Conservation (phyloP, 2,113 vertebrate genomes). For the Pandion haliaetus region DNA sequence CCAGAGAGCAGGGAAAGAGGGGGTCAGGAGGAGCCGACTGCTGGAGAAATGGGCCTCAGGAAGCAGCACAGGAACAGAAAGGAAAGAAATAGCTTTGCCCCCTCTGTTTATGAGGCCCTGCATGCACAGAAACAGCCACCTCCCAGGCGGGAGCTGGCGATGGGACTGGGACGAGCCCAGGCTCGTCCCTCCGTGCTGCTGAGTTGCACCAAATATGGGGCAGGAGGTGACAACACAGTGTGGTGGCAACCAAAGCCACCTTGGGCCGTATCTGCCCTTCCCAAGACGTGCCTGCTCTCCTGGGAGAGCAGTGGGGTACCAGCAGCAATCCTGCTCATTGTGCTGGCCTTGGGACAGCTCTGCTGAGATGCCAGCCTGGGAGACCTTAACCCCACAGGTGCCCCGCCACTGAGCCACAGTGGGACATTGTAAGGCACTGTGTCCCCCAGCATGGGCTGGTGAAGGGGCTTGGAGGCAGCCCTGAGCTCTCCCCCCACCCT, state of each 20-base stretch:
- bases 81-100: not conserved
- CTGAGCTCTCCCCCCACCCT: rapidly evolving
- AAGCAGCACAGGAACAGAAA: not conserved
- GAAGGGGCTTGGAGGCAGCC: not conserved
- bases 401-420: not conserved
- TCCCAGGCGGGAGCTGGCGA: not conserved
- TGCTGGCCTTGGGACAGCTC: not conserved
- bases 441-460: not conserved
- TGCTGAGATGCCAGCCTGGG: not conserved
- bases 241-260: not conserved
- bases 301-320: rapidly evolving
- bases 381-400: not conserved
- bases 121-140: not conserved
- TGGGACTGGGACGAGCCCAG: not conserved
- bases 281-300: not conserved
- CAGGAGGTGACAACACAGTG: not conserved
- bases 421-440: rapidly evolving
- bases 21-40: not conserved
- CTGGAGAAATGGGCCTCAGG: not conserved
- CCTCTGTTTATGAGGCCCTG: not conserved
- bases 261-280: not conserved
- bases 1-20: not conserved
- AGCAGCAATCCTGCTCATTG: not conserved
- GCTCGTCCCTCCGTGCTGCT: not conserved
- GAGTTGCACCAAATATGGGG: not conserved